phyloP scores from a whole-genome alignment of 2,888 invertebrate species.

The Drosophila nigritarsus region DNA sequence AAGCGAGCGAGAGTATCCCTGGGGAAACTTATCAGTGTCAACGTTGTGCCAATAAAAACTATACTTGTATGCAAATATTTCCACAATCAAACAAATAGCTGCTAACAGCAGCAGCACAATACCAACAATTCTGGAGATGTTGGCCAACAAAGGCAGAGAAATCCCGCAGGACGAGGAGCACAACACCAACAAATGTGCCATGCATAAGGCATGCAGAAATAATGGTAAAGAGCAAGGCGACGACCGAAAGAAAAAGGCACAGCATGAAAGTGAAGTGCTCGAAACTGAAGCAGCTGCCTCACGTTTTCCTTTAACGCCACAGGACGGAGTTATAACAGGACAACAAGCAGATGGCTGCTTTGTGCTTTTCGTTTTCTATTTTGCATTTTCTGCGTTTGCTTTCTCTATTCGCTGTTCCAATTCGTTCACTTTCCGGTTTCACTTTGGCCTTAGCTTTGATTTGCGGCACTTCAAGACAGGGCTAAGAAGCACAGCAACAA shows the following conservation, averaged over 20 bases:
- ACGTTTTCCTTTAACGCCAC: slow-evolving; percentile 68
- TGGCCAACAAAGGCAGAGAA: slow-evolving; percentile 54
- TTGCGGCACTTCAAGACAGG: slow-evolving; percentile 43
- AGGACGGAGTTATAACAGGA: slow-evolving; percentile 53
- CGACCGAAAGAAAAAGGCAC: slow-evolving; percentile 30
- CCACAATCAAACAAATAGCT: slow-evolving; percentile 81
- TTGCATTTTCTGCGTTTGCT: slow-evolving; percentile 12
- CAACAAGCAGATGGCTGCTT: slow-evolving; percentile 37
- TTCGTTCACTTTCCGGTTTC: slow-evolving; percentile 59
- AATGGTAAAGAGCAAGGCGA: slow-evolving; percentile 48
- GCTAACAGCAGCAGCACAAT: slow-evolving; percentile 62
- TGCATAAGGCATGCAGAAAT: slow-evolving; percentile 76
- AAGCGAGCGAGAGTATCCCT: slow-evolving; percentile 39
- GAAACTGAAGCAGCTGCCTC: slow-evolving; percentile 58
- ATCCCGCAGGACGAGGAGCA: slow-evolving; percentile 60
- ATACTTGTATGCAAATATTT: slow-evolving; percentile 79
- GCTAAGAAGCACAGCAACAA: slow-evolving; percentile 55
- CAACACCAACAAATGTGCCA: slow-evolving; percentile 29
- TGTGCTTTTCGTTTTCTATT: slow-evolving; percentile 23
- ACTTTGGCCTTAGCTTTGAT: slow-evolving; percentile 68
- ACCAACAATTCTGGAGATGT: slow-evolving; percentile 50
- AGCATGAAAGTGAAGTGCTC: slow-evolving; percentile 61
- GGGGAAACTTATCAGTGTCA: slow-evolving; percentile 80
- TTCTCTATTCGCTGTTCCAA: slow-evolving; percentile 37
- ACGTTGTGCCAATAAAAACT: slow-evolving; percentile 81